phyloP scores from a whole-genome alignment of 1,140 invertebrate genomes.

The Pseudachorutes palmiensis region DNA sequence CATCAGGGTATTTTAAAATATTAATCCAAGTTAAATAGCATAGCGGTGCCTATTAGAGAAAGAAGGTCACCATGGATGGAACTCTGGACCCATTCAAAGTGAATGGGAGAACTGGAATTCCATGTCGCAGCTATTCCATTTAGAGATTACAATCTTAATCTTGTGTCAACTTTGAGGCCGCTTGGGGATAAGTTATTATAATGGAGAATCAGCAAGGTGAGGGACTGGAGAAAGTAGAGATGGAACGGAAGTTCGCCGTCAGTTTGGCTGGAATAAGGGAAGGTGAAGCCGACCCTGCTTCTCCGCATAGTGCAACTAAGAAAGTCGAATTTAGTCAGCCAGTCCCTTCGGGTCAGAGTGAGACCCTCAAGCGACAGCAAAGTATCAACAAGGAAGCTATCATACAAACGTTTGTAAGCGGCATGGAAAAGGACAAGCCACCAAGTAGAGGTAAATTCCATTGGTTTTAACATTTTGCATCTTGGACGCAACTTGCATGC shows the following conservation, averaged over 20 bases:
- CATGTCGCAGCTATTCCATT: too few relatives aligned
- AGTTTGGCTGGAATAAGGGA: neutral
- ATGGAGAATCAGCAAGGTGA: too few relatives aligned
- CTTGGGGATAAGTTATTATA: too few relatives aligned
- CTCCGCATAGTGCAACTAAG: neutral
- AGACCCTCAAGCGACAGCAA: neutral
- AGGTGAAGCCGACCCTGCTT: neutral
- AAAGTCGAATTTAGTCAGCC: slow-evolving; percentile 4
- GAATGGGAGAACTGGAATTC: too few relatives aligned
- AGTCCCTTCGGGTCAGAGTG: neutral
- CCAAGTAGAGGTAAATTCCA: neutral
- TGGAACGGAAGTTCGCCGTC: neutral
- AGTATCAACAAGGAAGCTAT: neutral
- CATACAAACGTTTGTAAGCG: neutral
- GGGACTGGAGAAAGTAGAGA: neutral
- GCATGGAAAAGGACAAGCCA: neutral
- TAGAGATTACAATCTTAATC: too few relatives aligned
- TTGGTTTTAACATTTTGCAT: too few relatives aligned
- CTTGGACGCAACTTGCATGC: too few relatives aligned
- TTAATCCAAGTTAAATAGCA: too few relatives aligned
- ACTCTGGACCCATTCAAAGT: neutral
- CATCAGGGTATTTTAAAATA: too few relatives aligned
- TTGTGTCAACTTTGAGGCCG: too few relatives aligned
- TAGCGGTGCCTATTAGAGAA: neutral
- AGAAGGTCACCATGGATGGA: neutral